Percentiles rank a stretch among this genome's conserved stretches.
Evolutionary conservation across 2,113 vertebrate species (phyloP).

Genomic region (Bubo blakistoni): DNA sequence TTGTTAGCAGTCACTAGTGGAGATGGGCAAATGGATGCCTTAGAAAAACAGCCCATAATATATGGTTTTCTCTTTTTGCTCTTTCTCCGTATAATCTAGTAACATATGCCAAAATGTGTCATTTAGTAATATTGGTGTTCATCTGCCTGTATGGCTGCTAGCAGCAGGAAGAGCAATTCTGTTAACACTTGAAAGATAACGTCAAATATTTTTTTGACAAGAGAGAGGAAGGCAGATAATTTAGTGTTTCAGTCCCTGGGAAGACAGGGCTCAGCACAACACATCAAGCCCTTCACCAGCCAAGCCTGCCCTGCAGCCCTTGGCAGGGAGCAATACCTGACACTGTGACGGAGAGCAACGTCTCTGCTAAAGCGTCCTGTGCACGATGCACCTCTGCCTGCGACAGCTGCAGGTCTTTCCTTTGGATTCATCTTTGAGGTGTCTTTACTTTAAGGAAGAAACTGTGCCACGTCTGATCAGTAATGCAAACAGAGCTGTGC

Average conservation of each 20-base stretch:
- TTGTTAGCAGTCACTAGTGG: neutral
- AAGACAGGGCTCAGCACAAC: neutral
- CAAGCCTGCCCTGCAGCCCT: neutral
- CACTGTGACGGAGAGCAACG: accelerated
- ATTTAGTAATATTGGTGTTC: neutral
- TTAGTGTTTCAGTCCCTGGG: neutral
- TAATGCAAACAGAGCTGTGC: neutral
- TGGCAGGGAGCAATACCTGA: neutral
- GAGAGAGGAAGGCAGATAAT: neutral
- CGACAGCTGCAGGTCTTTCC: neutral
- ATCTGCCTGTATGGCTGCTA: neutral
- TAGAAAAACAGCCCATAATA: neutral
- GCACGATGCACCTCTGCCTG: accelerated
- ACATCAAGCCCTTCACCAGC: neutral
- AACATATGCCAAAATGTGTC: neutral
- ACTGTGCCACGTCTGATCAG: neutral
- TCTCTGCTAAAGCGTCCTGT: neutral
- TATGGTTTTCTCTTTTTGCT: neutral
- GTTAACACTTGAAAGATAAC: neutral
- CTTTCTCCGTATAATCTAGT: neutral
- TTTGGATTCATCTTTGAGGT: neutral
- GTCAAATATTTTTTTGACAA: neutral
- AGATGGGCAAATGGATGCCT: neutral
- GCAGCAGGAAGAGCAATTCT: neutral
- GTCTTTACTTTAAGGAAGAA: neutral